Percentiles rank a stretch among this genome's conserved stretches.
Evolutionary conservation across 2,113 vertebrate species (phyloP).

Genomic region (Heteronetta atricapilla): DNA sequence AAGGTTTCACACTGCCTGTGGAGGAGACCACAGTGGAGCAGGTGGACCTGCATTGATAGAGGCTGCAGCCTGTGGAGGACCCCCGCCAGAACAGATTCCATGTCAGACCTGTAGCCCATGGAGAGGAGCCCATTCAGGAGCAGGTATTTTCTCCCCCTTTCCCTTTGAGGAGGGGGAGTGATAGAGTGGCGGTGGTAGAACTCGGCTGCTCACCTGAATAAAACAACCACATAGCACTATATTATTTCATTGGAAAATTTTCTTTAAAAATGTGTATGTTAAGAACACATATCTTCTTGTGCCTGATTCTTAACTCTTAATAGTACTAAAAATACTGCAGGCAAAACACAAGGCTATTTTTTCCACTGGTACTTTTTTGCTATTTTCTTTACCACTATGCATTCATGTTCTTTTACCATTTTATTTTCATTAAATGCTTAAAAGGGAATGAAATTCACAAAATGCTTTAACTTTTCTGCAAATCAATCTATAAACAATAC

Average conservation of each 20-base stretch:
- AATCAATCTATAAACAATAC: background rate
- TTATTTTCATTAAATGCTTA: background rate
- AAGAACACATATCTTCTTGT: background rate
- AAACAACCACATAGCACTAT: background rate
- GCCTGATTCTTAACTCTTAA: background rate
- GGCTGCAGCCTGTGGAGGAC: too few relatives aligned
- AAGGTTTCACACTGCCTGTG: too few relatives aligned
- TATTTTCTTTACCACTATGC: background rate
- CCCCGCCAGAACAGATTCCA: too few relatives aligned
- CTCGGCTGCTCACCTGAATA: too few relatives aligned
- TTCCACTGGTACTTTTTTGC: background rate
- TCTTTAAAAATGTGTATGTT: background rate
- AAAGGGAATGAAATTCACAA: background rate
- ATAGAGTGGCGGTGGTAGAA: too few relatives aligned
- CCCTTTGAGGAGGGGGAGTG: too few relatives aligned
- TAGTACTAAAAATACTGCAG: background rate
- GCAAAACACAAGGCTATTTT: background rate
- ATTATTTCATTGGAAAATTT: background rate
- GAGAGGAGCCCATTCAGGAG: too few relatives aligned
- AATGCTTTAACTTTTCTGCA: background rate
- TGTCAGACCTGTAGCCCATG: too few relatives aligned
- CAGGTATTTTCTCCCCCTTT: too few relatives aligned
- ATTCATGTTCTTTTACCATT: background rate
- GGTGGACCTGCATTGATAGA: too few relatives aligned
- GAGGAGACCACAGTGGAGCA: too few relatives aligned